Base-by-base conservation (phyloP, 2,888 invertebrate species). In the Cheilosia urbana region DNA sequence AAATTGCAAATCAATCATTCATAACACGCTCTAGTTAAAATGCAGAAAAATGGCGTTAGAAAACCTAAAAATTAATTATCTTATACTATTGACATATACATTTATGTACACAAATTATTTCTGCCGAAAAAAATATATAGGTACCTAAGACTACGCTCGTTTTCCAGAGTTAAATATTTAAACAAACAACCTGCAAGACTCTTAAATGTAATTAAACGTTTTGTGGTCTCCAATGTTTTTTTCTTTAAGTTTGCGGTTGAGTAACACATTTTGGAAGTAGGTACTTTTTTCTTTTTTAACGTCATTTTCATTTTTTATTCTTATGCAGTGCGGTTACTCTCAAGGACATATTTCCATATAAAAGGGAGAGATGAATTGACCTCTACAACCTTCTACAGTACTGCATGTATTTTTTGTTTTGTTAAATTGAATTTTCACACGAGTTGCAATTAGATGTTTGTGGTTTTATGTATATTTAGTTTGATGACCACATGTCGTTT, bases 401-500 rank as follows among this genome's bases (percentile, higher is more conserved):
- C 30, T 30, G 30, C 9, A 30, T 69, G 24, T 42, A 42, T 24
- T 62, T 60, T 57, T 69, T 51, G 58, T 62, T 42, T 19, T 47
- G 60, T 19, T 27, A 53, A 77, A 65, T 75, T 76, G 71, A 82
- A 77, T 77, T 62, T 77, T 72, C 49, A 66, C 37, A 66, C 58
- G 53, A 49, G 42, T 72, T 78, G 42, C 30, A 82, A 55, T 72
- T 66, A 82, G 77, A 60, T 21, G 77, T 19, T 53, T 82, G 82
- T 42, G 82, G 82, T 83, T 83, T 68, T 68, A 24, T 37, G 13
- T 34, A 13, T 34, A 30, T 51, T 68, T 53, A 76, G n/a, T 15
- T 47, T 19, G 40, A 47, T 40, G 40, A 53, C 65, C 82, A 77
- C 30, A 82, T 82, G 82, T 72, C 53, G 51, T 34, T 72, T 72